Percentiles rank a stretch among this genome's conserved stretches.
Evolutionary conservation across 2,888 invertebrate species (phyloP).

Genomic region (Sinopyrophorus schimmeli): DNA sequence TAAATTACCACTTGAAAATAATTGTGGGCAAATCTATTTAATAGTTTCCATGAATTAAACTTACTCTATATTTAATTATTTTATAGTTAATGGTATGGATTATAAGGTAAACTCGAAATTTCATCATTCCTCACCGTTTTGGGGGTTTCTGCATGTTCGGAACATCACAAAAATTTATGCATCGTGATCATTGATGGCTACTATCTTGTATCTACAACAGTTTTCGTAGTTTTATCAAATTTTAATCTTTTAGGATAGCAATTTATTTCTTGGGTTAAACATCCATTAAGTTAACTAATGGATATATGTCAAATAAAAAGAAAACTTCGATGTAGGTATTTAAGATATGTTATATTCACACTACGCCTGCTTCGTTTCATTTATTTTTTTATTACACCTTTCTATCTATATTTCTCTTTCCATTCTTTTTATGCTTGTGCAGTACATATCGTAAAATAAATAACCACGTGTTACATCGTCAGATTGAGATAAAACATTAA

Average conservation of each 20-base stretch:
- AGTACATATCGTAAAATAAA: conserved; percentile 10
- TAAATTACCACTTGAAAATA: conserved; percentile 7
- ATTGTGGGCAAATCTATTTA: no score
- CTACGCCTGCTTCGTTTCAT: conserved; percentile 33
- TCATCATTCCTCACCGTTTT: neutral
- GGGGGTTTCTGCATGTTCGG: conserved; percentile 10
- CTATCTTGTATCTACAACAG: conserved; percentile 53
- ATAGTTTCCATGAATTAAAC: no score
- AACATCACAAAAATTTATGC: conserved; percentile 38
- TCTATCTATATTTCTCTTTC: conserved; percentile 10
- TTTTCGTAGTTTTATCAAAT: conserved; percentile 51
- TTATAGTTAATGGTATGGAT: no score
- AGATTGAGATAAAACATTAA: conserved; percentile 32
- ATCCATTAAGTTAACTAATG: conserved; percentile 44
- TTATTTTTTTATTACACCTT: conserved; percentile 33
- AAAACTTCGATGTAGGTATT: conserved; percentile 37
- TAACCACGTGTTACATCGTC: conserved; percentile 22
- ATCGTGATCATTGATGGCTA: conserved; percentile 49
- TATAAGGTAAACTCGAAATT: neutral
- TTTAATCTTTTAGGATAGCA: conserved; percentile 42
- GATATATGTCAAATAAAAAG: conserved; percentile 41
- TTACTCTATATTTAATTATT: no score
- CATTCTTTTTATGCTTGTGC: conserved; percentile 2
- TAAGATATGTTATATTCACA: conserved; percentile 43
- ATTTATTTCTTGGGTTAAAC: conserved; percentile 40